Base-by-base conservation (phyloP, 2,797 vertebrate genomes). In the Rallus crepitans region DNA sequence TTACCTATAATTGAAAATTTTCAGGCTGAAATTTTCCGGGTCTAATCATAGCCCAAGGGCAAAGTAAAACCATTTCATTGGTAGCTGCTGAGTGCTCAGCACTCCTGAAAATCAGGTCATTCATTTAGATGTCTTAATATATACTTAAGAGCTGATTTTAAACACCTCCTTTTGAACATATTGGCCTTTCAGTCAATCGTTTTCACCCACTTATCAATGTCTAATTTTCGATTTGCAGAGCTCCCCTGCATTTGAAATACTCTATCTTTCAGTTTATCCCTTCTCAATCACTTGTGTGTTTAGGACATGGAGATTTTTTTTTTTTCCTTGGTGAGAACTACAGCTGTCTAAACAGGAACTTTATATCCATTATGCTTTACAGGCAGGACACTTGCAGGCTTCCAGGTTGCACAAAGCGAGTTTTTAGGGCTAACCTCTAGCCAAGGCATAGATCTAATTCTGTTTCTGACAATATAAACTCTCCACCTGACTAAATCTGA, bases 91-190 rank as follows among this genome's bases (percentile, higher is more conserved):
- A 94, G 91, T 1, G 2, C 73, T 93, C 70, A 76, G 90, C 77
- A 84, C 73, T 93, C 96, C 83, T 87, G 66, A 96, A 91, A 94
- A 96, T 93, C 95, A 91, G 85, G 91, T 84, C 82, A 86, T 89
- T 94, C 89, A 95, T 96, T 96, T 88, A 94, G 80, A 93, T 94
- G 73, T 95, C 94, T 93, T 95, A 84, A 95, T 94, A 90, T 70
- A 66, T 76, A 93, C 82, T 89, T 93, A 96, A 79, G 83, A 93
- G 40, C 70, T 84, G 88, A 94, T 81, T 94, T 96, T 82, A 89
- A 96, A 94, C 77, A 94, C 80, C 56, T 96, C 63, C 87, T 96
- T 94, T 82, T 89, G 75, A 94, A 76, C 81, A 80, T 63, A 76
- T 4, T 93, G 87, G 73, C 45, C 80, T 92, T 94, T 79, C 77